Conservation (phyloP, 1,140 invertebrate species). For the Drosophila lacertosa region DNA sequence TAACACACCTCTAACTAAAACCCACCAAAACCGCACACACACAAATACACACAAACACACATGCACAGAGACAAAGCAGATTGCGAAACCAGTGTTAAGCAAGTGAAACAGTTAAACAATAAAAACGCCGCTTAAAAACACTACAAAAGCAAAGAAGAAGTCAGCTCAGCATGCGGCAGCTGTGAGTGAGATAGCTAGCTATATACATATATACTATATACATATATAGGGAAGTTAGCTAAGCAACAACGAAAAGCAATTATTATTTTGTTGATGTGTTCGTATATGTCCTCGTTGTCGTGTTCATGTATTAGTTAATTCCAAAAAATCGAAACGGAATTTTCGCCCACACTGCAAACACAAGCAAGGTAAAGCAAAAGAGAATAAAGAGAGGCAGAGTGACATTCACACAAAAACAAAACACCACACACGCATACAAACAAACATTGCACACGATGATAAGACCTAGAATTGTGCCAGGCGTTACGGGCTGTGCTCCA, state of each 20-base stretch:
- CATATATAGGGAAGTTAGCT: conserved; percentile 9
- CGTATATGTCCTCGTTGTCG: conserved; percentile 26
- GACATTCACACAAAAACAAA: conserved; percentile 5
- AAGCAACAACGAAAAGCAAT: conserved; percentile 73
- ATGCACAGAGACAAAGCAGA: conserved; percentile 17
- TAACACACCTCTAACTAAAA: conserved; percentile 62
- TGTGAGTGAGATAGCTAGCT: conserved; percentile 41
- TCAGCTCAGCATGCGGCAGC: conserved; percentile 25
- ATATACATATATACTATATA: neutral
- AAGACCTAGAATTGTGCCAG: conserved; percentile 64
- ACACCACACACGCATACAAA: conserved; percentile 20
- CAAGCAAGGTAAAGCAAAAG: neutral
- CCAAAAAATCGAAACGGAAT: conserved; percentile 72
- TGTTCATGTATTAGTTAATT: conserved; percentile 70
- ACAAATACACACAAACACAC: conserved; percentile 17
- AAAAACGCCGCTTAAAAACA: conserved; percentile 30
- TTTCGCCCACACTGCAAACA: conserved; percentile 51
- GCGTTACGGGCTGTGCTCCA: conserved; percentile 43
- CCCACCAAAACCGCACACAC: conserved; percentile 54
- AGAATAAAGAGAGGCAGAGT: neutral
- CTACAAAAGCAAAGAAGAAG: conserved; percentile 26
- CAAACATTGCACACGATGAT: conserved; percentile 49
- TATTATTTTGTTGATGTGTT: conserved; percentile 66
- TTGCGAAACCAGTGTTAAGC: conserved; percentile 20
- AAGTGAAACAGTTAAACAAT: conserved; percentile 27